phyloP scores from a whole-genome alignment of 2,113 vertebrate species.

The Isichthys henryi region DNA sequence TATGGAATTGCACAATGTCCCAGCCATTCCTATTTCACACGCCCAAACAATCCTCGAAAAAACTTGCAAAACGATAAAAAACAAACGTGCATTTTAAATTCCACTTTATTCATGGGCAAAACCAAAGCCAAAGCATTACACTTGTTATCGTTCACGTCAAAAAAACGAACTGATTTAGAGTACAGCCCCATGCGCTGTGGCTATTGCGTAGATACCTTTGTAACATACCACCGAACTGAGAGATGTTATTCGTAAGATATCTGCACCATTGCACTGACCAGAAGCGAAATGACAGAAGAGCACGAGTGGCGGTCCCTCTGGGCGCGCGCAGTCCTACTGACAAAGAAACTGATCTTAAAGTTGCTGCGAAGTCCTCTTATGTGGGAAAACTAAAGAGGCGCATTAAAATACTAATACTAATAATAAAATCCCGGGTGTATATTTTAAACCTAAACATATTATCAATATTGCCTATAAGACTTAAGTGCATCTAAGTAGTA shows the following conservation, averaged over 20 bases:
- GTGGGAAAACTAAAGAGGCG: background rate
- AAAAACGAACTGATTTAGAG: background rate
- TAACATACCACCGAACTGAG: background rate
- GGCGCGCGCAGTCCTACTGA: background rate
- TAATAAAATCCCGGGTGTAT: background rate
- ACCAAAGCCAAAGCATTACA: background rate
- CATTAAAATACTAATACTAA: background rate
- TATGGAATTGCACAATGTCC: background rate
- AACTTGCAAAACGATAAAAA: too few relatives aligned
- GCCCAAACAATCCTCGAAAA: background rate
- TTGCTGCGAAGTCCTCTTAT: background rate
- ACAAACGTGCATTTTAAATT: background rate
- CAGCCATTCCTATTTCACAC: background rate
- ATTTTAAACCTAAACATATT: background rate
- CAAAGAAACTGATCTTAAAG: background rate
- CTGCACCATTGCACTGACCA: background rate
- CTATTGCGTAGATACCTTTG: background rate
- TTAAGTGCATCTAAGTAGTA: background rate
- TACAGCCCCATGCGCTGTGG: background rate
- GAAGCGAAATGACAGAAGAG: background rate
- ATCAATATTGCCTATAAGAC: background rate
- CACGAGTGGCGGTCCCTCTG: background rate
- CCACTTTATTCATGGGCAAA: background rate
- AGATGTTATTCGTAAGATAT: background rate
- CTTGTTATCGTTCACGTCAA: background rate